Evolutionary conservation across 2,888 invertebrate species (phyloP).

Genomic region (Hydropsyche betteni): DNA sequence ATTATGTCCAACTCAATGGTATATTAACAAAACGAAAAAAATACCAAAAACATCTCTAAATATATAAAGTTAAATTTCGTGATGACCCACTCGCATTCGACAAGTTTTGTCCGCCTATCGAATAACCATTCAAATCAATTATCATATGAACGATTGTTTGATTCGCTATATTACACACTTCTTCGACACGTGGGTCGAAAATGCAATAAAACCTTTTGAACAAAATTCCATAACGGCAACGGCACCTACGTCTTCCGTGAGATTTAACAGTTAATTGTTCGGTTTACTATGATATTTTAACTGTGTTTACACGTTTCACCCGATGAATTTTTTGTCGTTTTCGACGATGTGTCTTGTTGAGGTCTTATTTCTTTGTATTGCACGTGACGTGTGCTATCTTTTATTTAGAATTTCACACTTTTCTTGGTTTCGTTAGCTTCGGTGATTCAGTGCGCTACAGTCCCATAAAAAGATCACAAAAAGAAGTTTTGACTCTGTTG

Average conservation of each 20-base stretch:
- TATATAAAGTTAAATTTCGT: background rate
- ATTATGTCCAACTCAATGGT: too few species aligned
- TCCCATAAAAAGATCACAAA: too few species aligned
- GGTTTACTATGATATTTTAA: background rate
- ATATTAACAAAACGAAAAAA: too few species aligned
- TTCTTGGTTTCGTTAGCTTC: too few species aligned
- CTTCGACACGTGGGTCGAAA: background rate
- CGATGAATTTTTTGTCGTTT: background rate
- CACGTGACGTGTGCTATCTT: too few species aligned
- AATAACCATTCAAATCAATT: conserved; percentile 48
- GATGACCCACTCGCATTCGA: conserved; percentile 27
- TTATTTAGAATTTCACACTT: too few species aligned
- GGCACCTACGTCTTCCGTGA: background rate
- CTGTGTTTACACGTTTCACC: background rate
- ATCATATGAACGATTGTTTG: conserved; percentile 43
- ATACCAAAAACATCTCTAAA: too few species aligned
- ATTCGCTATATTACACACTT: background rate
- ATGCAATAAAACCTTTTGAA: background rate
- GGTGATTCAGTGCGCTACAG: too few species aligned
- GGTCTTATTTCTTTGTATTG: too few species aligned
- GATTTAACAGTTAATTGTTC: conserved; percentile 4
- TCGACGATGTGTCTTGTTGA: background rate
- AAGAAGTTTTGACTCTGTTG: too few species aligned
- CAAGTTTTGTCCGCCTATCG: conserved; percentile 43
- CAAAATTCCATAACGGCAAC: background rate